Conservation (phyloP, 2,797 vertebrate genomes). For the Eupleurogrammus muticus region DNA sequence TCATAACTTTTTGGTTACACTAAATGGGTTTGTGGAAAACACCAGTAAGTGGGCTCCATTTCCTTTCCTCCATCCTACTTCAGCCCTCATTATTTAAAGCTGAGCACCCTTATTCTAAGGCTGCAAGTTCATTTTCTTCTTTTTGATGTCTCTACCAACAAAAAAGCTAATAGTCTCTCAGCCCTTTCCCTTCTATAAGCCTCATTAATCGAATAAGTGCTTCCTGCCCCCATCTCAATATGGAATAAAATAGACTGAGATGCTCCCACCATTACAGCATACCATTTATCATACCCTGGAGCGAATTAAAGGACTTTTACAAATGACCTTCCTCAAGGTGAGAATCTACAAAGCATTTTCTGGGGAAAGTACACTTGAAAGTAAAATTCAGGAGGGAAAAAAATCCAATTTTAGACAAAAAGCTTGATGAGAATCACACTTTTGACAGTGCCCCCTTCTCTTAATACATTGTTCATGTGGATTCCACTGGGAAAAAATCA, state of each 20-base stretch:
- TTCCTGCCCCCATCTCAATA: conserved; percentile 21
- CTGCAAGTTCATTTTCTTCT: conserved; percentile 15
- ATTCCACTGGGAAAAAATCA: conserved; percentile 43
- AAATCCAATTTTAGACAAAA: neutral
- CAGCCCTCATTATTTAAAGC: conserved; percentile 19
- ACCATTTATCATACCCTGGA: conserved; percentile 5
- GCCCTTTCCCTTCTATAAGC: conserved; percentile 24
- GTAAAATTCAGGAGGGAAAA: neutral
- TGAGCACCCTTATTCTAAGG: conserved; percentile 11
- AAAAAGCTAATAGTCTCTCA: conserved; percentile 32
- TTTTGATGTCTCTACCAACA: conserved; percentile 28
- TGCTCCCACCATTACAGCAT: conserved; percentile 18
- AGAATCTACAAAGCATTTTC: neutral
- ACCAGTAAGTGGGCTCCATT: neutral
- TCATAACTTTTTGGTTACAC: neutral
- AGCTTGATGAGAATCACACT: neutral
- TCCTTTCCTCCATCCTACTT: neutral
- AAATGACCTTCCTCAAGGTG: neutral
- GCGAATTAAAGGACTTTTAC: conserved; percentile 26
- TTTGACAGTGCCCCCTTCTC: conserved; percentile 3
- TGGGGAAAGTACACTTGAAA: neutral
- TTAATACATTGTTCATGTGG: neutral
- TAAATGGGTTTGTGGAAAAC: neutral
- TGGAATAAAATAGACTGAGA: conserved; percentile 26
- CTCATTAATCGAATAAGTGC: conserved; percentile 26